These are phyloP conservation scores for Micrastur ruficollis DNA, from an alignment of 2,797 vertebrate species.

Conservation along the genomic window DNA sequence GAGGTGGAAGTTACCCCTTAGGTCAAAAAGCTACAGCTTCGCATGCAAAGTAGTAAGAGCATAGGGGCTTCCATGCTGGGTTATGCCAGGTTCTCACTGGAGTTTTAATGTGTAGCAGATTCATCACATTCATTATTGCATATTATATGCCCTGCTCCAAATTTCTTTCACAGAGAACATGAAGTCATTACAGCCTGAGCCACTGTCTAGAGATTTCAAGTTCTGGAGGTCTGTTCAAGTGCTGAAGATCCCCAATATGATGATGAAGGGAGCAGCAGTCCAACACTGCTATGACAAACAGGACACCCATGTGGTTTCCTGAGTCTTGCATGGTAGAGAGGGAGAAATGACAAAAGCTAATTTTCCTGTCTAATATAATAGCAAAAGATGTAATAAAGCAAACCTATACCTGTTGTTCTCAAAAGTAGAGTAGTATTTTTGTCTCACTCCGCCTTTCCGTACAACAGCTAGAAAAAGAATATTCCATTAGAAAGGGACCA, in stretches of 20 bases:
- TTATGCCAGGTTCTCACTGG: not conserved
- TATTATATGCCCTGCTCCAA: not conserved
- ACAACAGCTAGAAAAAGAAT: not conserved
- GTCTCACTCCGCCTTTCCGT: not conserved
- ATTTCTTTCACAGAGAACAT: not conserved
- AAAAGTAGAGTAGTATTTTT: not conserved
- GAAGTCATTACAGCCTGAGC: not conserved
- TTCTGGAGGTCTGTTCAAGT: not conserved
- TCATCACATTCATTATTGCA: not conserved
- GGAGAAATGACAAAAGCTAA: not conserved
- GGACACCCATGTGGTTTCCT: not conserved
- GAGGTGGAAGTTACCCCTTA: not conserved
- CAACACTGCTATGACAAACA: not conserved
- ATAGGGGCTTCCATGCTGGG: not conserved
- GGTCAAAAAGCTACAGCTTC: not conserved
- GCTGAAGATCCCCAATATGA: not conserved
- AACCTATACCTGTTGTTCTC: not conserved
- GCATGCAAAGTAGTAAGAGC: not conserved
- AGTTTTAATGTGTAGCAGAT: not conserved
- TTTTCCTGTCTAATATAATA: not conserved
- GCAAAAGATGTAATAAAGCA: not conserved
- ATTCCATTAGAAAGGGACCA: not conserved
- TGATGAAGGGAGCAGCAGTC: not conserved
- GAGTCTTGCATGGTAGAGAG: not conserved
- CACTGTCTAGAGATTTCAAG: not conserved